phyloP scores from a whole-genome alignment of 2,888 invertebrate genomes.

The Dryobotodes eremita region DNA sequence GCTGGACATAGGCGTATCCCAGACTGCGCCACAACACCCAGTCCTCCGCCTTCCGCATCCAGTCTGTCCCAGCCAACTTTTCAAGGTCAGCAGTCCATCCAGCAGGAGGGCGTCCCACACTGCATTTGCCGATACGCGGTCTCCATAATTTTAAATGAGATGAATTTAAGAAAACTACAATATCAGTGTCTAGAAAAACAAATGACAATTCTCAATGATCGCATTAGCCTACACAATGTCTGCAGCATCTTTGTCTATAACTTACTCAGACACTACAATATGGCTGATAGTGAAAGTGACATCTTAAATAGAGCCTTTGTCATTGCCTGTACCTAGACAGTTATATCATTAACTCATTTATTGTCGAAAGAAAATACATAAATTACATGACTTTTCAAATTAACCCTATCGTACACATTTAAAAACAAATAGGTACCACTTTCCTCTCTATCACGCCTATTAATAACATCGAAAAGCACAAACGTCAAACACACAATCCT shows the following conservation, averaged over 20 bases:
- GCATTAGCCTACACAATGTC: background rate
- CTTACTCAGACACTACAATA: background rate
- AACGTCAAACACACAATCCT: constrained; percentile 40
- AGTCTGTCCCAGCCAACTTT: too few species aligned
- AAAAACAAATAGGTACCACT: background rate
- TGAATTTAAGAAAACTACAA: background rate
- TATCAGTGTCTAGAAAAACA: background rate
- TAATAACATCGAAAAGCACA: background rate
- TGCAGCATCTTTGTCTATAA: background rate
- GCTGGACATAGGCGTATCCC: background rate
- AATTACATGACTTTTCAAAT: background rate
- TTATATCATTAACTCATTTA: background rate
- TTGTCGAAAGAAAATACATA: background rate
- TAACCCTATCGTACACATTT: background rate
- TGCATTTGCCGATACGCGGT: too few species aligned
- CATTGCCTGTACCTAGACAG: background rate
- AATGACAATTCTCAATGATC: background rate
- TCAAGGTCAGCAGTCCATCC: too few species aligned
- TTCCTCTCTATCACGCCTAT: background rate
- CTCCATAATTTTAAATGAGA: too few species aligned
- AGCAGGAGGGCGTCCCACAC: too few species aligned
- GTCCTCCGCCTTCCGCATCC: background rate
- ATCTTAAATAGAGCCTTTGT: constrained; percentile 16
- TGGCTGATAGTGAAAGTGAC: constrained; percentile 19
- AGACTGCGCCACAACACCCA: background rate